These are phyloP conservation scores for Diceros bicornis DNA, from an alignment of 2,797 vertebrate genomes.

Conservation along the genomic window DNA sequence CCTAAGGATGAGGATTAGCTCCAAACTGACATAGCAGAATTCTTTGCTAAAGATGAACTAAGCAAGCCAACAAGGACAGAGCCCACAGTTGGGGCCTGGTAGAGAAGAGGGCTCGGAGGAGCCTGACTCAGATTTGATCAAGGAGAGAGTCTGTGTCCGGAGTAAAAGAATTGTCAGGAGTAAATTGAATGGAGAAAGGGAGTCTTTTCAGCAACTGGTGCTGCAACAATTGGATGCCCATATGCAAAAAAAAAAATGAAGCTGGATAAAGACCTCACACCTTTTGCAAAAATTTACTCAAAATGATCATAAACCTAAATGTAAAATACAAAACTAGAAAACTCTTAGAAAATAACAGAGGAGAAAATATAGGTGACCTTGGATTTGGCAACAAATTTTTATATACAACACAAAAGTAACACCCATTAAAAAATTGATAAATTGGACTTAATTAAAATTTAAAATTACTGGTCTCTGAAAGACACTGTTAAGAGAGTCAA, in stretches of 20 bases:
- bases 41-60: too few relatives aligned
- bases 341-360: background rate
- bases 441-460: background rate
- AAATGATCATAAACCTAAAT: background rate
- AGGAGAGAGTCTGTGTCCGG: background rate
- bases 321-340: background rate
- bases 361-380: background rate
- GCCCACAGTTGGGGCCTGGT: too few relatives aligned
- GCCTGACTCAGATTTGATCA: too few relatives aligned
- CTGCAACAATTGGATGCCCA: background rate
- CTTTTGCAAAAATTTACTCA: background rate
- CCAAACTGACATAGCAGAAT: too few relatives aligned
- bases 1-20: too few relatives aligned
- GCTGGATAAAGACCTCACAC: background rate
- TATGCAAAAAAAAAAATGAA: background rate
- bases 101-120: too few relatives aligned
- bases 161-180: background rate
- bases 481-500: background rate
- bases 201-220: background rate
- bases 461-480: background rate
- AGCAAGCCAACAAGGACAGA: too few relatives aligned
- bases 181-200: background rate
- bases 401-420: background rate
- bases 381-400: background rate
- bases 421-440: background rate